Conservation (phyloP, 2,888 invertebrate species). For the Lasius platythorax region DNA sequence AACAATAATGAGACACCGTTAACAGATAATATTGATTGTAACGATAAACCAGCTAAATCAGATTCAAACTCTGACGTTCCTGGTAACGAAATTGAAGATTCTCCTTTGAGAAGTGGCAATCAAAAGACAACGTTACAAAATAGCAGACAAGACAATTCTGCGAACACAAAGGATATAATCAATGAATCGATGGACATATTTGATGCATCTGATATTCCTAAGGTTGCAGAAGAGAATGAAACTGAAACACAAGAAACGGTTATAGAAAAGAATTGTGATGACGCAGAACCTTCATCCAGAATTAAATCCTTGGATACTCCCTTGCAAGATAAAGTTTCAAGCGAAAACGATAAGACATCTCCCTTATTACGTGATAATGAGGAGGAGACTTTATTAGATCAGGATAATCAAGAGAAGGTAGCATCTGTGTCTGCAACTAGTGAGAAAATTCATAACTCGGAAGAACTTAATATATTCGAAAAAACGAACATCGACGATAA, state of each 20-base stretch:
- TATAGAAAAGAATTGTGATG: neutral
- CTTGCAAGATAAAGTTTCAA: neutral
- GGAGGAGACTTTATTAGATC: neutral
- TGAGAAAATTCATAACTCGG: neutral
- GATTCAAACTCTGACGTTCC: neutral
- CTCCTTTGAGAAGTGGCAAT: neutral
- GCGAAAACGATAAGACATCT: neutral
- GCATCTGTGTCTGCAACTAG: neutral
- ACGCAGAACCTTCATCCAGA: neutral
- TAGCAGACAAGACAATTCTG: neutral
- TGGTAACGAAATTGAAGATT: neutral
- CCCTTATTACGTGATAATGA: neutral
- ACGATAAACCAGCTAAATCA: neutral
- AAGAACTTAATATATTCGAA: neutral
- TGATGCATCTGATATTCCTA: neutral
- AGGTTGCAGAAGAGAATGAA: neutral
- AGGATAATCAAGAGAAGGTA: neutral
- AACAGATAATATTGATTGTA: neutral
- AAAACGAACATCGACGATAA: neutral
- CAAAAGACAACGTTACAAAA: neutral
- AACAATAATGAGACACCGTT: neutral
- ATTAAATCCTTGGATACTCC: neutral
- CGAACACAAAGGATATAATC: neutral
- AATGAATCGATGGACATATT: slow-evolving; percentile 62
- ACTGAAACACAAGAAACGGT: neutral